These are phyloP conservation scores for Colistium nudipinnis DNA, from an alignment of 2,113 vertebrate genomes.

Conservation along the genomic window DNA sequence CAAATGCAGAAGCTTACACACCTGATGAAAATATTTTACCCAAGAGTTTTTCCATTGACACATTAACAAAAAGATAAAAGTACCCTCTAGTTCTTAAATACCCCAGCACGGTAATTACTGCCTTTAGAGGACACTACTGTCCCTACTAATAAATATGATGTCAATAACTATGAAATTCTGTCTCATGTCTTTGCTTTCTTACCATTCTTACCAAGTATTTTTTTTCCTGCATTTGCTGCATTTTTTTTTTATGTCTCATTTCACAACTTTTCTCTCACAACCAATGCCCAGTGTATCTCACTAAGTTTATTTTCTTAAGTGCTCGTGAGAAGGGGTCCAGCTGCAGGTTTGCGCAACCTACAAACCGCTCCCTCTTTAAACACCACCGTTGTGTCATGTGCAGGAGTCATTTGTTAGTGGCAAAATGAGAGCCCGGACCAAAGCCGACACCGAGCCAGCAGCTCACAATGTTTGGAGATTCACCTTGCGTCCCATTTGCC, in stretches of 20 bases:
- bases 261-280: neutral
- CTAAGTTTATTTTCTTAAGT: neutral
- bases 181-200: no score
- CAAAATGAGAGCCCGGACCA: neutral
- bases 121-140: no score
- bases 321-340: neutral
- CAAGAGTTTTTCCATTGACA: no score
- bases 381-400: neutral
- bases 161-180: no score
- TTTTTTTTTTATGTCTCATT: neutral
- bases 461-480: neutral
- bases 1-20: constrained; percentile 44
- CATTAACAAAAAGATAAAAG: no score
- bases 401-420: neutral
- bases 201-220: no score
- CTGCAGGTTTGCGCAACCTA: neutral
- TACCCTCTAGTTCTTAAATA: no score
- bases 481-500: neutral
- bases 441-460: neutral
- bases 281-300: no score
- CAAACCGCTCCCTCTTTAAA: neutral
- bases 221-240: no score
- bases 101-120: no score
- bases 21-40: no score
- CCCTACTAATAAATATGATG: no score